Conservation (phyloP, 2,113 vertebrate genomes). For the Asarcornis scutulata region DNA sequence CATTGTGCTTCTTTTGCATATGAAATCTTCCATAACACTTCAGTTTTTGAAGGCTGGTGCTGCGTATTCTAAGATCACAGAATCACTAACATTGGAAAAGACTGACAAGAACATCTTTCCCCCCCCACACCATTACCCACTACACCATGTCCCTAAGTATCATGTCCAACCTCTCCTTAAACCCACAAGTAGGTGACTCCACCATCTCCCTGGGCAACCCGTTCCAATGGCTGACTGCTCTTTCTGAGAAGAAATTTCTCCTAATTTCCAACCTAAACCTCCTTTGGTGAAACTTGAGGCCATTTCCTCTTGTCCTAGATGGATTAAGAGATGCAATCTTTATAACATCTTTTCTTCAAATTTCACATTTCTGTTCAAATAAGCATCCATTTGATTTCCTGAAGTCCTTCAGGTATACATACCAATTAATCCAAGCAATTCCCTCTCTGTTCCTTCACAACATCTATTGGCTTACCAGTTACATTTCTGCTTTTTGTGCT, state of each 20-base stretch:
- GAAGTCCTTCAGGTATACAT: neutral
- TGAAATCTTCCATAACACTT: neutral
- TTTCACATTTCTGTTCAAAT: neutral
- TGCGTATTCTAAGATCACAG: neutral
- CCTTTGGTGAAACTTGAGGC: no score
- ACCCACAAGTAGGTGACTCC: no score
- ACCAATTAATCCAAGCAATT: neutral
- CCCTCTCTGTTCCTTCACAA: neutral
- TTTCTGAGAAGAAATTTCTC: no score
- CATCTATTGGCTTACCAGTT: neutral
- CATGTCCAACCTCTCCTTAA: no score
- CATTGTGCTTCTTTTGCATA: neutral
- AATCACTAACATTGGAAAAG: no score
- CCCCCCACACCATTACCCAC: no score
- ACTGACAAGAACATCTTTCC: no score
- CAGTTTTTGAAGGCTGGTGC: neutral
- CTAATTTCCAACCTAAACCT: no score
- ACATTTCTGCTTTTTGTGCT: neutral
- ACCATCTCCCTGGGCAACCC: no score
- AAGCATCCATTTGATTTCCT: neutral
- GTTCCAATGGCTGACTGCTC: no score
- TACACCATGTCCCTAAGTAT: no score
- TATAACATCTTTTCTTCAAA: neutral
- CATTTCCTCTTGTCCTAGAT: no score
- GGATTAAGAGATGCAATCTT: neutral